Base-by-base conservation (phyloP, 1,140 invertebrate species). In the Anagrus nilaparvatae region DNA sequence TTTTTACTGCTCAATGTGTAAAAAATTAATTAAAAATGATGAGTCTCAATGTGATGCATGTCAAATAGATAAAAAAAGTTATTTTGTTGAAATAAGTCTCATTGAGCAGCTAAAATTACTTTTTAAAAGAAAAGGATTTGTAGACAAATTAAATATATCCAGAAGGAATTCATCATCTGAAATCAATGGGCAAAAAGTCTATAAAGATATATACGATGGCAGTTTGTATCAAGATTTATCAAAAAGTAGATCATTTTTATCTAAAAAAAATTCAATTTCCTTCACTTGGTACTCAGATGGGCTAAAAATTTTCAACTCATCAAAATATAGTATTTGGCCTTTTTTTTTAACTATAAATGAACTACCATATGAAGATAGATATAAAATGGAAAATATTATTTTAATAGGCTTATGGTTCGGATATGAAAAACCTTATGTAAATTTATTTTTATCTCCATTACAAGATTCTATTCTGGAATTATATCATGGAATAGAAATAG, bases 261-360 rank as follows among this genome's bases (percentile, higher is more conserved):
- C 9, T 8, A 21, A 8, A 5, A 35, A 13, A 19, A 16, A 16
- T 40, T 18, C 29, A 12, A 10, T 40, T 20, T 13, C 38, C 7
- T 27, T 40, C 27, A 40, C 29, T 9, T 40, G 39, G 39, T 30
- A 40, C 12, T 24, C 34, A 3, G 34, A 36, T 36, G 34, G 34
- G 7, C 20, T 30, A 30, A 5, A 5, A n/a, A 5, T 30, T 30
- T 30, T 30, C n/a, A 30, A 30, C 5, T 30, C 28, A 7, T 7
- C 28, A 5, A 30, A 30, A 30, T 30, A n/a, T 7, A 30, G 28
- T n/a, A 30, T 30, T 30, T 30, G 28, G 28, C 28, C 28, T 7
- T n/a, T 30, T 4, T 30, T n/a, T 30, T 30, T 30, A 4, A n/a
- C n/a, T 7, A 30, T 30, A n/a, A 30, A 30, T 30, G 28, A 30